Percentiles rank a stretch among this genome's conserved stretches.
These are phyloP conservation scores for Drosophila imparisetae DNA, from an alignment of 2,888 invertebrate species.

Conservation along the genomic window DNA sequence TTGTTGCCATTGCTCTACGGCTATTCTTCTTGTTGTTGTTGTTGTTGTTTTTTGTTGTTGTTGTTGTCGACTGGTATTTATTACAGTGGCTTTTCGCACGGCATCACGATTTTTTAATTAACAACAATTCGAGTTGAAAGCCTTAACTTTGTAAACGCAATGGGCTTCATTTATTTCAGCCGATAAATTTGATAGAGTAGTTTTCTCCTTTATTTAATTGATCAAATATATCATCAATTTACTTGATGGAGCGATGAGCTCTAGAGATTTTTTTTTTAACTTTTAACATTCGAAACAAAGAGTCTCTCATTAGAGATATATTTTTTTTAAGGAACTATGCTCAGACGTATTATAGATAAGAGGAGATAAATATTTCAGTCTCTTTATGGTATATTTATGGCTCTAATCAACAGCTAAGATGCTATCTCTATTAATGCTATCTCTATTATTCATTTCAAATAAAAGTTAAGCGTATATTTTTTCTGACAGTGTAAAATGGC, in stretches of 20 bases:
- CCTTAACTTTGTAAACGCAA: background rate
- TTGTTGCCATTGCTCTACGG: conserved; percentile 67
- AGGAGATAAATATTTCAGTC: background rate
- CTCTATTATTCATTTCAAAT: background rate
- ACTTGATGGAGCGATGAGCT: background rate
- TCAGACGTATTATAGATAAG: background rate
- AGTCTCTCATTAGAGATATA: background rate
- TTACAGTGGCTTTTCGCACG: conserved; percentile 59
- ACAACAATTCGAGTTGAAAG: conserved; percentile 38
- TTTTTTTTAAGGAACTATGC: background rate
- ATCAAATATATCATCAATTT: background rate
- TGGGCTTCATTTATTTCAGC: background rate
- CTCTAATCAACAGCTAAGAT: no score
- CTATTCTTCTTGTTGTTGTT: conserved; percentile 23
- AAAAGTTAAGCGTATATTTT: background rate
- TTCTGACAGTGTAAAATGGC: background rate
- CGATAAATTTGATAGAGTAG: background rate
- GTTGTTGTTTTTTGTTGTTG: conserved; percentile 20
- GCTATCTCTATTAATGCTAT: background rate
- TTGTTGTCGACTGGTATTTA: conserved; percentile 53
- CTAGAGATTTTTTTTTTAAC: accelerated
- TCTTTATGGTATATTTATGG: no score
- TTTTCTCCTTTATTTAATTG: background rate
- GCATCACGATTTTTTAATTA: conserved; percentile 69
- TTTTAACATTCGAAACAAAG: background rate